Evolutionary conservation across 2,797 vertebrate species (phyloP).

Genomic region (Chelidonichthys spinosus): DNA sequence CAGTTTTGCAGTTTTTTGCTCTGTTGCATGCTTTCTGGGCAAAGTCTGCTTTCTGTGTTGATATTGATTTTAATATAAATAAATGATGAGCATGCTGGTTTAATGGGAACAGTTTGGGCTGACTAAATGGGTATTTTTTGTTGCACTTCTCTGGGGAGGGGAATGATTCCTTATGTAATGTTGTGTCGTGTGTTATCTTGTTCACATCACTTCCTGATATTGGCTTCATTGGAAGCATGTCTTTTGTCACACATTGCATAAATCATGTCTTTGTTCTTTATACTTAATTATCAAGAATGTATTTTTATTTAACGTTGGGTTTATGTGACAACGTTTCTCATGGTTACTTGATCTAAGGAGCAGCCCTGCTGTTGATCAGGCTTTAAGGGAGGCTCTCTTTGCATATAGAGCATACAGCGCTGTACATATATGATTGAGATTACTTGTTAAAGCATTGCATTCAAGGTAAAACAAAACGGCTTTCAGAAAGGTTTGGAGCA

Average conservation of each 20-base stretch:
- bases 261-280: background rate
- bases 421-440: background rate
- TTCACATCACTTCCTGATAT: background rate
- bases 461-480: background rate
- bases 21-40: background rate
- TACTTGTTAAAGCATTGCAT: background rate
- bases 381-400: background rate
- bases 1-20: background rate
- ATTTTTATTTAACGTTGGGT: conserved; percentile 3
- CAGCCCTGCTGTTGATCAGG: background rate
- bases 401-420: background rate
- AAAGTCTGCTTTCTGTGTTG: background rate
- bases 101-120: background rate
- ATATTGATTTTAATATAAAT: conserved; percentile 2
- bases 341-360: conserved; percentile 6
- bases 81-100: background rate
- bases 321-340: background rate
- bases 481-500: background rate
- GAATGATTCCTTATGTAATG: no score
- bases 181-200: background rate
- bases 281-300: background rate
- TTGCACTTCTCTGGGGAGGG: background rate
- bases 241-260: background rate
- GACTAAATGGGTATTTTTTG: background rate
- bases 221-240: background rate